Evolutionary conservation across 2,888 invertebrate genomes (phyloP), one percentile per base, ranked within the genome.

Genomic region (Plebejus melissa): DNA sequence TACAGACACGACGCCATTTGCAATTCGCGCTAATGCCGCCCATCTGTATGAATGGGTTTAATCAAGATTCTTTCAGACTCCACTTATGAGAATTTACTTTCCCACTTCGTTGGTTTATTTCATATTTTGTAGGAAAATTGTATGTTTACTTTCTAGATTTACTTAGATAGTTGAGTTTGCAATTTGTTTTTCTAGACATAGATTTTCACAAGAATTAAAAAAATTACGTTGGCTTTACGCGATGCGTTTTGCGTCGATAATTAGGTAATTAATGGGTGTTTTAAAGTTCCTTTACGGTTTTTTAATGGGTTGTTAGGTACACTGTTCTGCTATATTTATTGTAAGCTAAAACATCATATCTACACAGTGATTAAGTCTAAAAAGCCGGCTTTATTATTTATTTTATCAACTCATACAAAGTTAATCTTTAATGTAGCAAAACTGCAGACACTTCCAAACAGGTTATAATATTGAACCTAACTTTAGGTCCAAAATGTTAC

Each of bases 21-120:
- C 75, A 75, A 76, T 79, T 78, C 77, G 77, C 76, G 77, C 78
- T 81, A 82, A 80, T 80, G 81, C 79, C 77, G 74, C 79, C 80
- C 80, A 79, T 82, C 77, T 77, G 80, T 78, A 74, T 82, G 82
- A 84, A 85, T 85, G 80, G 82, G 80, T 82, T 82, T 83, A 84
- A 84, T 84, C 84, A 83, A 81, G 80, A 80, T 80, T 79, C 79
- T 80, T 80, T 80, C 79, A 79, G 75, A 46, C 71, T 41, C 4
- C 46, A 71, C 41, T 71, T 50, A 71, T 28, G 71, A 71, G 71
- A 65, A 65, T 65, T 65, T 65, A 65, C 65, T 65, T 65, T 65
- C 11, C 60, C 65, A 65, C 32, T 65, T 36, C 32, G 65, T 65
- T 65, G 65, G 65, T 65, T 36, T 65, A 16, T 32, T 72, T 77